phyloP scores from a whole-genome alignment of 1,140 invertebrate genomes.

The Tigriopus japonicus region DNA sequence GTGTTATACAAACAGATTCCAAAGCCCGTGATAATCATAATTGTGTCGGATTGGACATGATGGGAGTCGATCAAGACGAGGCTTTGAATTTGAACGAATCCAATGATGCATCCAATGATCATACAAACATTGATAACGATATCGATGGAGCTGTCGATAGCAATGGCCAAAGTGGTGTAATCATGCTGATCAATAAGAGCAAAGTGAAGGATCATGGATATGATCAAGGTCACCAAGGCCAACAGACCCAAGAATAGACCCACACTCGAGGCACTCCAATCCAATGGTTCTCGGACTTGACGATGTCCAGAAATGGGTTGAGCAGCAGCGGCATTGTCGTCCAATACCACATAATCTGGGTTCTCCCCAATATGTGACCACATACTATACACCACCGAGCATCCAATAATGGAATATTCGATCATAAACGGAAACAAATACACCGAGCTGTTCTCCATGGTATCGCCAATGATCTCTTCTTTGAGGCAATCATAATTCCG shows the following conservation, averaged over 20 bases:
- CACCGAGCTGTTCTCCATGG: constrained; percentile 1
- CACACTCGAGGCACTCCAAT: neutral
- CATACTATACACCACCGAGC: neutral
- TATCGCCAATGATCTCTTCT: neutral
- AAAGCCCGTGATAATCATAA: constrained; percentile 3
- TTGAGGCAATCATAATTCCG: neutral
- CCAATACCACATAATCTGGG: neutral
- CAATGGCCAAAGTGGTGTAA: neutral
- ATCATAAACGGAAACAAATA: constrained; percentile 11
- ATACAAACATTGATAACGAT: constrained; percentile 4
- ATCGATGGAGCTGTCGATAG: neutral
- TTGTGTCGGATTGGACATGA: neutral
- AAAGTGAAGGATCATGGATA: constrained; percentile 6
- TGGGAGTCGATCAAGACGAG: neutral
- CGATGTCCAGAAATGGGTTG: neutral
- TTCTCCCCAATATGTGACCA: neutral
- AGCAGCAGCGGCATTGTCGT: neutral
- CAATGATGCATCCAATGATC: constrained; percentile 7
- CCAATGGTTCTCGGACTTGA: neutral
- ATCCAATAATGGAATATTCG: constrained; percentile 7
- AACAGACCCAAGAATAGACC: constrained; percentile 3
- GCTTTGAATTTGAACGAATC: constrained; percentile 2
- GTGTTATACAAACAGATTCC: constrained; percentile 1
- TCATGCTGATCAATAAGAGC: neutral
- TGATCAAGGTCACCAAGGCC: neutral